Percentiles rank a stretch among this genome's conserved stretches.
Conservation (phyloP, 2,797 vertebrate genomes). For the Nothura maculosa region DNA sequence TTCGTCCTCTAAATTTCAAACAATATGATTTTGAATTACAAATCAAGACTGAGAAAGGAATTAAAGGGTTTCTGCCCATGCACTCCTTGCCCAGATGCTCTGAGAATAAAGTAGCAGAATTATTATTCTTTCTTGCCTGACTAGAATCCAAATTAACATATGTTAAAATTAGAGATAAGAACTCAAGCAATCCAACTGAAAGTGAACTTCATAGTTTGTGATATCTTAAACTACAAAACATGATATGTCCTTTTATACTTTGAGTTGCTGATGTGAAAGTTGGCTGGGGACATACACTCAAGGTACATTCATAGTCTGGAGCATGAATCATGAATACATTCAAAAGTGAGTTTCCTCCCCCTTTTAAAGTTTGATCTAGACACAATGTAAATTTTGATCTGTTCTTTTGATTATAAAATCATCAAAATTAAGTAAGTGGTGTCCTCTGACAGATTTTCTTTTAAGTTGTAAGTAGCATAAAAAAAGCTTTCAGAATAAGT, state of each 20-base stretch:
- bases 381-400: neutral
- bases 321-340: neutral
- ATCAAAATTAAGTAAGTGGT: neutral
- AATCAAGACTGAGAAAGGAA: neutral
- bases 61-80: neutral
- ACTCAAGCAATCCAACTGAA: neutral
- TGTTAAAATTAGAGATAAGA: neutral
- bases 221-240: fast-evolving
- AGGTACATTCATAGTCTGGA: fast-evolving
- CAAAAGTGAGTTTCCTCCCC: neutral
- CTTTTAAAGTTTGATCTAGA: neutral
- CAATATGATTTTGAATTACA: neutral
- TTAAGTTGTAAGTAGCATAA: neutral
- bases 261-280: neutral
- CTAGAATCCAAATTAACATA: neutral
- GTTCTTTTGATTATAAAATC: neutral
- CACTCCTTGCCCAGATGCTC: neutral
- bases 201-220: neutral
- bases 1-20: neutral
- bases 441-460: neutral
- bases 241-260: neutral
- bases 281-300: neutral
- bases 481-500: neutral
- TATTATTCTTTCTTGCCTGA: neutral
- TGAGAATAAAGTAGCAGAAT: neutral